Evolutionary conservation across 2,113 vertebrate species (phyloP).

Genomic region (Ramphastos sulfuratus): DNA sequence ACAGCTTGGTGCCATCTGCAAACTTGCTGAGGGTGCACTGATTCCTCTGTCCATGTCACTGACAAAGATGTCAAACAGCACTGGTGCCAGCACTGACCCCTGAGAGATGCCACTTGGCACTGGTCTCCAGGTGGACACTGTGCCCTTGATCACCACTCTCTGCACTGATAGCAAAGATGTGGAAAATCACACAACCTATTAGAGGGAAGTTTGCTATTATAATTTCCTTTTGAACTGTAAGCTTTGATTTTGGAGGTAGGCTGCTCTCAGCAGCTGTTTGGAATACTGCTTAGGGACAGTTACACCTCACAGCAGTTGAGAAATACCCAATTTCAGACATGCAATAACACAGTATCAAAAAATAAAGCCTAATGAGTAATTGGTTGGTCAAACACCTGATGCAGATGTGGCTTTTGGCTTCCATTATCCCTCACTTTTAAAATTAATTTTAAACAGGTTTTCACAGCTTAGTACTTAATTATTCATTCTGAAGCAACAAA

Average conservation of each 20-base stretch:
- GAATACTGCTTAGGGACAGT: not conserved
- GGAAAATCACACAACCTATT: not conserved
- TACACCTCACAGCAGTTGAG: not conserved
- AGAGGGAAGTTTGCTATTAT: not conserved
- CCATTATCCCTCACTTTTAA: not conserved
- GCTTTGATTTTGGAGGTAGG: not conserved
- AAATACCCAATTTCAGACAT: not conserved
- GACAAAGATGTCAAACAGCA: no score
- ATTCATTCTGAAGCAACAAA: constrained; percentile 47
- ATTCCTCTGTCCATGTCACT: no score
- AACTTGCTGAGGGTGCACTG: no score
- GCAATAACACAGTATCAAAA: not conserved
- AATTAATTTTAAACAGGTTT: not conserved
- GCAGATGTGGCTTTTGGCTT: not conserved
- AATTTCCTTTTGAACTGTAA: not conserved
- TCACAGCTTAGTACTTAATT: constrained; percentile 8
- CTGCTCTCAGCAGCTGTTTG: not conserved
- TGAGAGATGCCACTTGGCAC: no score
- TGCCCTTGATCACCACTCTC: not conserved
- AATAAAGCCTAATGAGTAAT: not conserved
- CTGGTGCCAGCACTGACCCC: no score
- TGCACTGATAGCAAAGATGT: fast-evolving
- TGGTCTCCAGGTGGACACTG: no score
- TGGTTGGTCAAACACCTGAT: not conserved
- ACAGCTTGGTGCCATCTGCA: no score